Percentiles rank a stretch among this genome's conserved stretches.
Evolutionary conservation across 2,888 invertebrate species (phyloP).

Genomic region (Clivina fossor): DNA sequence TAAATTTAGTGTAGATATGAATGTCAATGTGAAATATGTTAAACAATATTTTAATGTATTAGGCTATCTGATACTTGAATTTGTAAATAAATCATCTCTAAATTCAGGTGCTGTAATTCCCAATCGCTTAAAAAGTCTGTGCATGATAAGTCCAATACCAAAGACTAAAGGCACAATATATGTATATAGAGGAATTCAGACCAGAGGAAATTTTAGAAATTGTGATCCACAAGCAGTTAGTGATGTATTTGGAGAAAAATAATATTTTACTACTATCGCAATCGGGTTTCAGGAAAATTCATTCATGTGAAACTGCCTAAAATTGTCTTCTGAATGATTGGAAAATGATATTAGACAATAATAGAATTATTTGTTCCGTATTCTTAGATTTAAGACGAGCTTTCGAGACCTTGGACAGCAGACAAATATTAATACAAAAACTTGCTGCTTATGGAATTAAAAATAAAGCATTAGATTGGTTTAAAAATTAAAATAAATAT

Average conservation of each 20-base stretch:
- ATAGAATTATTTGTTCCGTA: neutral
- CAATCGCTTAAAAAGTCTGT: neutral
- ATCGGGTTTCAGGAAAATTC: neutral
- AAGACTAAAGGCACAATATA: conserved; percentile 7
- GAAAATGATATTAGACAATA: neutral
- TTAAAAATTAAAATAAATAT: too few species aligned
- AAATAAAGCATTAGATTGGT: too few species aligned
- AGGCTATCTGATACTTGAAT: conserved; percentile 1
- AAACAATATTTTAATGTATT: neutral
- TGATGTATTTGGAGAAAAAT: conserved; percentile 3
- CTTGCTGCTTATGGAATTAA: too few species aligned
- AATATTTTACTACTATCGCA: conserved; percentile 3
- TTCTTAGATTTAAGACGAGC: conserved; percentile 14
- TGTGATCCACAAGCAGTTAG: neutral
- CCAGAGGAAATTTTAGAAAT: conserved; percentile 12
- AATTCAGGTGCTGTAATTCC: neutral
- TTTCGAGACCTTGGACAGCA: conserved; percentile 12
- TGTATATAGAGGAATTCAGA: conserved; percentile 18
- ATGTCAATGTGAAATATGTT: neutral
- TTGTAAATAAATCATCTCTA: conserved; percentile 4
- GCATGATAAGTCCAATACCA: neutral
- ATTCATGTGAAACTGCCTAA: conserved; percentile 2
- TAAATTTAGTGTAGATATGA: neutral
- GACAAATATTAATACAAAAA: too few species aligned
- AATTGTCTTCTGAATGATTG: neutral